phyloP scores from a whole-genome alignment of 2,113 vertebrate species.

The Cephalopholis sonnerati region DNA sequence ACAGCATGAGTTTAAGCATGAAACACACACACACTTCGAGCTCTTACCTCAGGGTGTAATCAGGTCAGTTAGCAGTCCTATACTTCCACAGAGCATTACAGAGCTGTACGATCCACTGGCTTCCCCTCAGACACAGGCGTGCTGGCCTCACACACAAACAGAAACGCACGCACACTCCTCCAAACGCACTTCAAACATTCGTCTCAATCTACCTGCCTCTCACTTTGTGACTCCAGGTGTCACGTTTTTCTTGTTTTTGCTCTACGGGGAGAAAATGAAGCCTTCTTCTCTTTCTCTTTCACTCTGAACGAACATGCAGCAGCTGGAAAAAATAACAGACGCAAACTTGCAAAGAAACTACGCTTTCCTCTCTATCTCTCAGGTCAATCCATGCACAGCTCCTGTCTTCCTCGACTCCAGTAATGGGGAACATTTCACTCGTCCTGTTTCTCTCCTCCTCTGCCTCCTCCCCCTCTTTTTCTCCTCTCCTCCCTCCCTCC shows the following conservation, averaged over 20 bases:
- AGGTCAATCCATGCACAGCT: conserved; percentile 73
- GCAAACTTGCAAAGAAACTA: not conserved
- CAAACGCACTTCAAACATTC: conserved; percentile 8
- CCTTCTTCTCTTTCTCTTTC: conserved; percentile 40
- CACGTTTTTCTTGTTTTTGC: conserved; percentile 45
- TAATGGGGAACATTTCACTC: conserved; percentile 75
- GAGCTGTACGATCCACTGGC: conserved; percentile 61
- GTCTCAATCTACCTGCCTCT: conserved; percentile 60
- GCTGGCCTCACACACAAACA: conserved; percentile 35
- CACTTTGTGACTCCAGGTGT: conserved; percentile 57
- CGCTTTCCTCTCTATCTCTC: conserved; percentile 26
- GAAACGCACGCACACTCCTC: conserved; percentile 13
- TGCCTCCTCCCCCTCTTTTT: conserved; percentile 73
- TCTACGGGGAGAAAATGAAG: conserved; percentile 13
- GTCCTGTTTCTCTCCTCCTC: conserved; percentile 72
- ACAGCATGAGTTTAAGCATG: not conserved
- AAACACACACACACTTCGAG: conserved; percentile 4
- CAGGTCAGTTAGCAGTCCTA: conserved; percentile 57
- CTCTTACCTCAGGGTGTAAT: conserved; percentile 78
- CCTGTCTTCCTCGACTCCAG: conserved; percentile 64
- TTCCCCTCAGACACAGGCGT: conserved; percentile 35
- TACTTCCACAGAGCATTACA: conserved; percentile 73
- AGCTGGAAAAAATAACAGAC: not conserved
- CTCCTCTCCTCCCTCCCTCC: conserved; percentile 50
- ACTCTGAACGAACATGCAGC: conserved; percentile 18